Evolutionary conservation across 1,140 invertebrate species (phyloP).

Genomic region (Luehdorfia chinensis): DNA sequence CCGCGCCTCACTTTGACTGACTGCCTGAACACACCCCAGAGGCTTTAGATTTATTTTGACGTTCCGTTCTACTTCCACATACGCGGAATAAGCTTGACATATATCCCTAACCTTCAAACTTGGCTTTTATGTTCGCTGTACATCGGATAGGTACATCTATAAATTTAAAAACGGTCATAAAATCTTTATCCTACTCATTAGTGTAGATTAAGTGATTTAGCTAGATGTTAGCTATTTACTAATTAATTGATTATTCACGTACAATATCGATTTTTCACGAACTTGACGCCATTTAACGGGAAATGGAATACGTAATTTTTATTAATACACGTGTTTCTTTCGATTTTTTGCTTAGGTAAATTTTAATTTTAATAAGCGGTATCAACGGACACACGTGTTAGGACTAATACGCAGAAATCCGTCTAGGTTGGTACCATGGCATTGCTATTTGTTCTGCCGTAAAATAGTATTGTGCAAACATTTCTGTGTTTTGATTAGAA

Average conservation of each 20-base stretch:
- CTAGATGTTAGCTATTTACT: slow-evolving; percentile 8
- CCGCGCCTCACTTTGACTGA: slow-evolving; percentile 28
- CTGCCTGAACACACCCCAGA: slow-evolving; percentile 46
- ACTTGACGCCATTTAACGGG: too few relatives aligned
- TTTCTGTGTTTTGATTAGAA: too few relatives aligned
- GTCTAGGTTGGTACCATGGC: too few relatives aligned
- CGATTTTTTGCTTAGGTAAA: too few relatives aligned
- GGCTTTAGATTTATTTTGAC: slow-evolving; percentile 55
- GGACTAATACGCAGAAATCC: too few relatives aligned
- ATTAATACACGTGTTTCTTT: too few relatives aligned
- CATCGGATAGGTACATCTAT: slow-evolving; percentile 7
- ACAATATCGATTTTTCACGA: slow-evolving; percentile 7
- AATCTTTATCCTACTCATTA: slow-evolving; percentile 17
- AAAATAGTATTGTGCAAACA: too few relatives aligned
- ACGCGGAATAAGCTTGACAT: slow-evolving; percentile 19
- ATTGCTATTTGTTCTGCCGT: too few relatives aligned
- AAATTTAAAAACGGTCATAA: slow-evolving; percentile 16
- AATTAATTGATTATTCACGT: slow-evolving; percentile 14
- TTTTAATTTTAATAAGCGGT: too few relatives aligned
- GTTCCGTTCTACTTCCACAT: slow-evolving; percentile 30
- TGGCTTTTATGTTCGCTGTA: slow-evolving; percentile 16
- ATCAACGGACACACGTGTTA: too few relatives aligned
- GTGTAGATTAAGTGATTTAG: slow-evolving; percentile 14
- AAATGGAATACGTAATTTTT: too few relatives aligned
- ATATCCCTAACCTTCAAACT: slow-evolving; percentile 18